These are phyloP conservation scores for Proisotoma minuta DNA, from an alignment of 2,888 invertebrate species.

Conservation along the genomic window DNA sequence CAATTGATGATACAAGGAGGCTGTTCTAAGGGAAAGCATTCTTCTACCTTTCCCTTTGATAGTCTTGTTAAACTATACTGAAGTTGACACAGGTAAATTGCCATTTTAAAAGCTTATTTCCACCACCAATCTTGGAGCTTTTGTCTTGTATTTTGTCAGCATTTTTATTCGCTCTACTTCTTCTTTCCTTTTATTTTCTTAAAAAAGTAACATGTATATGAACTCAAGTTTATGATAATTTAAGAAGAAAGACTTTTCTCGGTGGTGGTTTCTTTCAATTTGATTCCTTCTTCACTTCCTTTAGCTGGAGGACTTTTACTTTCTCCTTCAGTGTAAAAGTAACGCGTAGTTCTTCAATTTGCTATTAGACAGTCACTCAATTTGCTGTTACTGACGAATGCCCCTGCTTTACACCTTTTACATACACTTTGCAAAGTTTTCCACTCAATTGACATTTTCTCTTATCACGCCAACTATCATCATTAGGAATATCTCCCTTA, in stretches of 20 bases:
- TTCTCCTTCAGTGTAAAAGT: conserved; percentile 2
- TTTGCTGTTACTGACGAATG: conserved; percentile 19
- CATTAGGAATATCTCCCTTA: conserved; percentile 15
- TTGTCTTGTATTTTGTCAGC: conserved; percentile 21
- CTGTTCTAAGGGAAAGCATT: too few relatives aligned
- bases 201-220: too few relatives aligned
- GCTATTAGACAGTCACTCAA: conserved; percentile 12
- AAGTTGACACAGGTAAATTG: conserved; percentile 19
- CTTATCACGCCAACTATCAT: too few relatives aligned
- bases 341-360: conserved; percentile 8
- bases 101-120: conserved; percentile 23
- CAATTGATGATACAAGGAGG: too few relatives aligned
- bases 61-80: conserved; percentile 8
- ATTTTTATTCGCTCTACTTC: too few relatives aligned
- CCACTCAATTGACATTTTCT: conserved; percentile 9
- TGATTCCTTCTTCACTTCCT: conserved; percentile 4
- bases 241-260: conserved; percentile 18
- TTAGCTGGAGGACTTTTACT: conserved; percentile 11
- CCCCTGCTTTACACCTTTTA: too few relatives aligned
- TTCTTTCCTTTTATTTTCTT: too few relatives aligned
- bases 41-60: too few relatives aligned
- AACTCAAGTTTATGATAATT: conserved; percentile 23
- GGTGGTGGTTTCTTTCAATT: conserved; percentile 16
- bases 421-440: conserved; percentile 13
- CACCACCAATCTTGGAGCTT: conserved; percentile 10